These are phyloP conservation scores for Turritopsis dohrnii DNA, from an alignment of 30 jellyfish, hydroid and myxozoan species.

Conservation along the genomic window DNA sequence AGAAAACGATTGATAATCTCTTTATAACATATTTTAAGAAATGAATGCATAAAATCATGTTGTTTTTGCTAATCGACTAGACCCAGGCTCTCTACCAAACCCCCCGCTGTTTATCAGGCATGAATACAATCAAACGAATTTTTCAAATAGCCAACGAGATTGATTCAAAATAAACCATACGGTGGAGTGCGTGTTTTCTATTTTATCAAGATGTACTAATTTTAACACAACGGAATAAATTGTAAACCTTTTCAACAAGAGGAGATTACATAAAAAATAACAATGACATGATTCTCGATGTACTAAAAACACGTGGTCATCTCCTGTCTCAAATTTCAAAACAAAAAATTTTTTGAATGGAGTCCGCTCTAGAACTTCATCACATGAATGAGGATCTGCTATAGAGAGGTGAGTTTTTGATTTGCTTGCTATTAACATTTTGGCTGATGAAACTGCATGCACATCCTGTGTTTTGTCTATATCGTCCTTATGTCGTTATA, in stretches of 20 bases:
- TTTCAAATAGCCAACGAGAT: background rate
- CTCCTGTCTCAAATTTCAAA: background rate
- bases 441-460: no score
- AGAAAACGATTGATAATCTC: no score
- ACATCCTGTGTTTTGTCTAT: no score
- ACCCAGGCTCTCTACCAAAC: background rate
- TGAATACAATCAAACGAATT: background rate
- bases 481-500: no score
- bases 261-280: background rate
- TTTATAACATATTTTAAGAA: no score
- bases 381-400: no score
- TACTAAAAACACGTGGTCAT: background rate
- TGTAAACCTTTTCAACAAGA: background rate
- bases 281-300: background rate
- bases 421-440: no score
- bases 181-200: background rate
- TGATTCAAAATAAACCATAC: background rate
- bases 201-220: background rate
- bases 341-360: background rate
- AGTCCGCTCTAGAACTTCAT: no score
- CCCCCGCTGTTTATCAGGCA: no score
- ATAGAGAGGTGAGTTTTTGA: no score
- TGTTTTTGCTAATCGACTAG: background rate
- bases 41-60: no score
- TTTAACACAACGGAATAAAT: background rate